Percentiles rank a stretch among this genome's conserved stretches.
phyloP scores from a whole-genome alignment of 2,888 invertebrate species.

The Mimumesa dahlbomi region DNA sequence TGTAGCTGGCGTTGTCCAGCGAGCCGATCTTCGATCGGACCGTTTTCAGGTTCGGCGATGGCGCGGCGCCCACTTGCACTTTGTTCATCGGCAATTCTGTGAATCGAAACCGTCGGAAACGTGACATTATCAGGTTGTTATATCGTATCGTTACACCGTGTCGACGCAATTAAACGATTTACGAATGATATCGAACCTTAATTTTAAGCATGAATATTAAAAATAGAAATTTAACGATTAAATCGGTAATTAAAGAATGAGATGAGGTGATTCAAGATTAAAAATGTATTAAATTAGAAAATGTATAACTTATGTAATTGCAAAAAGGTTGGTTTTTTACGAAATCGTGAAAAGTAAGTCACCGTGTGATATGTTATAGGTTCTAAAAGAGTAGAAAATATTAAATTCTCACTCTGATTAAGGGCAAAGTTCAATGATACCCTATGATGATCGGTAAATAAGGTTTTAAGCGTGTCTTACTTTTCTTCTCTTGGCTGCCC shows the following conservation, averaged over 20 bases:
- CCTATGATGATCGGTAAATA: background rate
- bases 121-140: too few species aligned
- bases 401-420: background rate
- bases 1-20: conserved; percentile 93
- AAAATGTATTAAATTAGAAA: too few species aligned
- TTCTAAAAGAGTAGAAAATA: conserved; percentile 1
- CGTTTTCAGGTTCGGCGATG: conserved; percentile 94
- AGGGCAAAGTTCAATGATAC: background rate
- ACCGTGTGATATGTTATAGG: background rate
- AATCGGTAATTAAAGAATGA: conserved; percentile 1
- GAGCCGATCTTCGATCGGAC: conserved; percentile 97
- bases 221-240: too few species aligned
- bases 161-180: background rate
- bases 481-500: conserved; percentile 86
- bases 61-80: conserved; percentile 94
- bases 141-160: background rate
- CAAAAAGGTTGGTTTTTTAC: background rate
- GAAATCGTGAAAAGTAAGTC: conserved; percentile 7
- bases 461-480: conserved; percentile 80
- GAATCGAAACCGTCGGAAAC: too few species aligned
- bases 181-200: too few species aligned
- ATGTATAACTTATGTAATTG: too few species aligned
- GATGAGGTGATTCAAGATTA: too few species aligned
- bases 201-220: too few species aligned
- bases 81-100: conserved; percentile 96